A percentile compares a stretch with the other conserved stretches of the same genome.
Conservation (phyloP, 2,797 vertebrate genomes). For the Dendrocincla tyrannina region DNA sequence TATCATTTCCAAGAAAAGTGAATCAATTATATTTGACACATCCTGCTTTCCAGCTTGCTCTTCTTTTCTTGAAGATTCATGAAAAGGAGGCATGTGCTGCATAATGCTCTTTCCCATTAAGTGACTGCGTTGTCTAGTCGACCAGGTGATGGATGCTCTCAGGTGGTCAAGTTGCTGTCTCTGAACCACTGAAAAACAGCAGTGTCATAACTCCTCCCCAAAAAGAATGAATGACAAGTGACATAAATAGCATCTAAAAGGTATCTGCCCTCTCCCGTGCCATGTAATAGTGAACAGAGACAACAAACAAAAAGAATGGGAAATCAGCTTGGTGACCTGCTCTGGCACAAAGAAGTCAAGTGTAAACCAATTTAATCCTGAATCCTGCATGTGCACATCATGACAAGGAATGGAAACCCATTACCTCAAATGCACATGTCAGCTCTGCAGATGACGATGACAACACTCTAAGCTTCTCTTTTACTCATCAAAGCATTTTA, state of each 20-base stretch:
- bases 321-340: neutral
- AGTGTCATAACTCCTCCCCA: neutral
- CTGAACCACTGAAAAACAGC: neutral
- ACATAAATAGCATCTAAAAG: neutral
- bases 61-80: neutral
- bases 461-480: neutral
- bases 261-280: neutral
- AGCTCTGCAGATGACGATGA: neutral
- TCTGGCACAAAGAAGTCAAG: neutral
- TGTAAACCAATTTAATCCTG: neutral
- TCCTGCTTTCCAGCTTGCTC: neutral
- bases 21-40: neutral
- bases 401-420: neutral
- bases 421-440: neutral
- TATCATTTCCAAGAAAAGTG: conserved; percentile 15
- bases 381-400: neutral
- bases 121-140: neutral
- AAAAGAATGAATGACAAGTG: neutral
- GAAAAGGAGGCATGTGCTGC: neutral
- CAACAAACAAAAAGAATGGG: neutral
- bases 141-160: neutral
- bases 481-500: conserved; percentile 39
- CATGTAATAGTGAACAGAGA: neutral
- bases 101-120: neutral
- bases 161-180: neutral